A percentile compares a stretch with the other conserved stretches of the same genome.
Conservation (phyloP, 2,113 vertebrate species). For the Phylloscopus whistleri region DNA sequence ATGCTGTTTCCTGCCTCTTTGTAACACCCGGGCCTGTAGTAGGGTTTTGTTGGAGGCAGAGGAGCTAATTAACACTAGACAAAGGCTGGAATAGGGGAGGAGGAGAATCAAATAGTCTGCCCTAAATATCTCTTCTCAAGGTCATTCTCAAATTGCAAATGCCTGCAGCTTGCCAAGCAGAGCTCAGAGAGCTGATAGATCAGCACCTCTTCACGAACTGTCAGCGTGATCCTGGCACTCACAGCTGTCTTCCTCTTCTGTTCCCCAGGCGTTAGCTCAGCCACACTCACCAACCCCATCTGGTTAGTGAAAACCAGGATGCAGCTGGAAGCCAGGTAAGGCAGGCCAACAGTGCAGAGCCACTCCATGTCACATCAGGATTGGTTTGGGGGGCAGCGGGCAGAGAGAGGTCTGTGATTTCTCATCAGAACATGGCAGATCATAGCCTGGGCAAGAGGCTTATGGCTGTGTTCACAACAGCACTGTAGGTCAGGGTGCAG, state of each 20-base stretch:
- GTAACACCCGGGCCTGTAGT: background rate
- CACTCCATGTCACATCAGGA: background rate
- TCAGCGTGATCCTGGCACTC: background rate
- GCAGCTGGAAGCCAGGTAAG: conserved; percentile 68
- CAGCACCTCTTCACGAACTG: background rate
- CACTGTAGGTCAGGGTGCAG: background rate
- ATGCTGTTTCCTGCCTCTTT: background rate
- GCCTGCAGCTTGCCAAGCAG: background rate
- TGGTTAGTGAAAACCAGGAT: conserved; percentile 71
- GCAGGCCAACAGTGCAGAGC: background rate
- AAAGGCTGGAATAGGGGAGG: background rate
- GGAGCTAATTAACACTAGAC: background rate
- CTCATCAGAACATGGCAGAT: background rate
- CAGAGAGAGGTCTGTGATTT: background rate
- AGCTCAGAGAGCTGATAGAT: background rate
- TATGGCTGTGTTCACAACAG: background rate
- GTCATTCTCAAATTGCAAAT: background rate
- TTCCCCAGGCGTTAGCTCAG: conserved; percentile 41
- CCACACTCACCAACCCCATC: conserved; percentile 65
- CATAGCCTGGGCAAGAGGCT: background rate
- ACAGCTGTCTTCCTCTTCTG: background rate
- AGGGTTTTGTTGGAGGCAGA: background rate
- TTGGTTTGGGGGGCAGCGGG: background rate
- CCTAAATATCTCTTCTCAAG: background rate
- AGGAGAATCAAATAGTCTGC: background rate